Base-by-base conservation (phyloP, 2,113 vertebrate genomes). In the Pachyramphus minor region DNA sequence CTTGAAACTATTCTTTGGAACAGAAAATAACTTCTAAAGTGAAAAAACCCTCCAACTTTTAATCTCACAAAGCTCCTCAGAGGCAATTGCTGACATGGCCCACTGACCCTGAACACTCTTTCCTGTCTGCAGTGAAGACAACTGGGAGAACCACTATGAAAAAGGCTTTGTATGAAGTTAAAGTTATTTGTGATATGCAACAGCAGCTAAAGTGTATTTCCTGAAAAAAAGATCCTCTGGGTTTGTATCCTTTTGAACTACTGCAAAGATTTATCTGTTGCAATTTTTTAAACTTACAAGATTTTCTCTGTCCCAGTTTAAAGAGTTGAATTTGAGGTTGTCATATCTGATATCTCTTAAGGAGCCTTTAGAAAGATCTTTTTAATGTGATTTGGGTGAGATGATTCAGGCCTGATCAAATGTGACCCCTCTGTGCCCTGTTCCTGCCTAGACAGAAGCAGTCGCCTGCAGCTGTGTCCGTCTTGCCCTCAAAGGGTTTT, bases 391-490 rank as follows among this genome's bases (percentile, higher is more conserved):
- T 82, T 89, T 73, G 76, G 73, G 58, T 33, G 76, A 78, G 84
- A 82, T 24, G 69, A 84, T 76, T 81, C 87, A 91, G 87, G 66
- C 74, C 55, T 69, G 62, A 95, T 81, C 67, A 95, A 84, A 76
- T 50, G 87, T 95, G 91, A 96, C 84, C 89, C 55, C 39, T 91
- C 66, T 14, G 21, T 94, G 91, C 87, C 93, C 89, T 87, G 1
- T 45, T 91, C 45, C 81, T 96, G 87, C 66, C 44, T 28, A 79
- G 93, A 96, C 87, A 93, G 93, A 96, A 79, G 91, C 69, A 87
- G 84, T 84, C 0, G 71, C 91, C 91, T 91, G 87, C 94, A 95
- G 96, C 96, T 96, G 87, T 85, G 84, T 79, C 93, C 81, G 50
- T 91, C 53, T 64, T 64, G 68, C 81, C 87, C 87, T 91, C 84